phyloP scores from a whole-genome alignment of 2,113 vertebrate species.

The Poecilia latipinna region DNA sequence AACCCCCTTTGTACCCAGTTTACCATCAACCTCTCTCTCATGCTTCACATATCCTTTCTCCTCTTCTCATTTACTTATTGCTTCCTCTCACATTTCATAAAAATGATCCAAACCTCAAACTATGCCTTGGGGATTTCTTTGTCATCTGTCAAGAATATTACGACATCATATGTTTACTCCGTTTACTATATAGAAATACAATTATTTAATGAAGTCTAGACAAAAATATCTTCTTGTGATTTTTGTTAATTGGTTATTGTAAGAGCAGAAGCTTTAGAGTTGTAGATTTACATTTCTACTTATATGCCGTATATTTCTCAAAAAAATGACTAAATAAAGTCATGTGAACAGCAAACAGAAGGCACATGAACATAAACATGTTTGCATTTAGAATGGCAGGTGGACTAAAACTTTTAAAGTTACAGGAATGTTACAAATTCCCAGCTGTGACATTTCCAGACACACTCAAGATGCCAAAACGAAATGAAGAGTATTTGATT shows the following conservation, averaged over 20 bases:
- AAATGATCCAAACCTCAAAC: conserved; percentile 10
- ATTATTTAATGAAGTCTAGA: conserved; percentile 4
- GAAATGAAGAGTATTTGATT: too few relatives aligned
- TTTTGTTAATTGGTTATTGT: background rate
- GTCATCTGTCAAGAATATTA: background rate
- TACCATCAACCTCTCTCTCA: background rate
- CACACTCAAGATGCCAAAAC: too few relatives aligned
- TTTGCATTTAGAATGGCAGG: too few relatives aligned
- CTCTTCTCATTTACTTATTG: background rate
- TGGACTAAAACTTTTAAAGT: too few relatives aligned
- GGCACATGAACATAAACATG: too few relatives aligned
- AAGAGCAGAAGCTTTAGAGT: background rate
- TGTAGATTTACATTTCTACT: too few relatives aligned
- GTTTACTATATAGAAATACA: conserved; percentile 20
- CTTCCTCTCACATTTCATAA: conserved; percentile 14
- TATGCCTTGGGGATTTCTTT: conserved; percentile 20
- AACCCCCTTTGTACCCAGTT: background rate
- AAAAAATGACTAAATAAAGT: too few relatives aligned
- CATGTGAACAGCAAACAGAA: too few relatives aligned
- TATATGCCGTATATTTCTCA: too few relatives aligned
- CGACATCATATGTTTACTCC: background rate
- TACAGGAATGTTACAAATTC: too few relatives aligned
- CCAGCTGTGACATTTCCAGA: too few relatives aligned
- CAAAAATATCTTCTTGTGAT: conserved; percentile 7
- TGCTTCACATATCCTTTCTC: background rate